These are phyloP conservation scores for Heterocephalus glaber DNA, from an alignment of 2,113 vertebrate species.

Conservation along the genomic window DNA sequence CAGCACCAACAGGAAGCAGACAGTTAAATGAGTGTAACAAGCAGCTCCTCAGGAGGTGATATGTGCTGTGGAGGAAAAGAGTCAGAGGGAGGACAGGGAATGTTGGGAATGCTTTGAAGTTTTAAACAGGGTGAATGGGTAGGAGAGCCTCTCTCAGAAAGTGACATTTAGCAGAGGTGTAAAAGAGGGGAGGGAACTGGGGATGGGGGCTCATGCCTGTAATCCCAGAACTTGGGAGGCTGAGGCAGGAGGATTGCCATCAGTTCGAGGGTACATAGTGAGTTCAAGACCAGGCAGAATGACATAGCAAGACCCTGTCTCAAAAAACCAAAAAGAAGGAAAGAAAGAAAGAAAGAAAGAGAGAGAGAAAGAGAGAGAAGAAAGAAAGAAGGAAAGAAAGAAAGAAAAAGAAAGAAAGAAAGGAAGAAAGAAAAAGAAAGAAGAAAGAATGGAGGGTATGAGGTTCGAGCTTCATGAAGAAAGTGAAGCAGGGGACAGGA, in stretches of 20 bases:
- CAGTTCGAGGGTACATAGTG: too few species aligned
- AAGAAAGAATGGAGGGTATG: background rate
- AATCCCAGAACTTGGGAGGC: too few species aligned
- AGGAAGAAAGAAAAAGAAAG: background rate
- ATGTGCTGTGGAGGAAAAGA: background rate
- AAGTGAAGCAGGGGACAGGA: background rate
- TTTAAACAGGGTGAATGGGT: background rate
- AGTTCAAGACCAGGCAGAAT: too few species aligned
- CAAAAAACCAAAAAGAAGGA: too few species aligned
- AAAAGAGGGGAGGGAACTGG: too few species aligned
- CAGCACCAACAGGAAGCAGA: background rate
- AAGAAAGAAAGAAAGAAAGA: background rate
- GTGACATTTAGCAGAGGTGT: background rate
- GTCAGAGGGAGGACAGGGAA: background rate
- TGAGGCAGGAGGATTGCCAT: too few species aligned
- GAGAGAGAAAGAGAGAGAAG: too few species aligned
- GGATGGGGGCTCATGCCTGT: too few species aligned
- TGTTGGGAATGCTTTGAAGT: background rate
- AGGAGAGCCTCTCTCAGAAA: background rate
- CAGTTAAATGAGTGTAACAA: background rate
- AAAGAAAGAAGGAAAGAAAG: background rate
- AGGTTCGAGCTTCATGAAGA: background rate
- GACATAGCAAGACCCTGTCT: too few species aligned
- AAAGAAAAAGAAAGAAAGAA: background rate
- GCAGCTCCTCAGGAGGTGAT: fast-evolving